Base-by-base conservation (phyloP, 2,113 vertebrate genomes). In the Crocuta crocuta region DNA sequence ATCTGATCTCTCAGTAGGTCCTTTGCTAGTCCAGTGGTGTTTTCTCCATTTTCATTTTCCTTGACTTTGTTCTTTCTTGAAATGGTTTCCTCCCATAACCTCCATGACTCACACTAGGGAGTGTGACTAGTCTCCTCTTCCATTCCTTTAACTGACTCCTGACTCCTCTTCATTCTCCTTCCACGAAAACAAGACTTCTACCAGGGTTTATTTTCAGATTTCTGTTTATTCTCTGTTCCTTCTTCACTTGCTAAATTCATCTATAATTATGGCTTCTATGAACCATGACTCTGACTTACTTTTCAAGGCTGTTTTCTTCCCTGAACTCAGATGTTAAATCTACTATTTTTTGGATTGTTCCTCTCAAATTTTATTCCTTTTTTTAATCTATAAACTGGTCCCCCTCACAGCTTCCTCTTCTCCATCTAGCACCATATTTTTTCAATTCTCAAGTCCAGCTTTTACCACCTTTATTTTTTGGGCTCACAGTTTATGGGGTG, bases 261-360 rank as follows among this genome's bases (percentile, higher is more conserved):
- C 33, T 33, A 16, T 84, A 76, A 35, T 35, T 85, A n/a, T 7
- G 12, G 15, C 7, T 79, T 53, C 58, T 84, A 0, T 82, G 31
- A 93, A 45, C 74, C 28, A 50, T 31, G 7, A 81, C 39, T 70
- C 50, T 4, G 9, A 66, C 84, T 88, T 94, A 87, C 45, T 87
- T 79, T 87, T 48, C 58, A 93, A 91, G 80, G 21, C 45, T 96
- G 2, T 70, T 91, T 31, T 95, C 19, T 79, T 86, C 35, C 80
- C 28, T 66, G 81, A 73, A 24, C 58, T 73, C 21, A 73, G 31
- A 43, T 73, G 4, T 65, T 73, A 88, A 82, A 88, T 66, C 45
- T 94, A 23, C 16, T 61, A 4, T 43, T 82, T 53, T 26, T 66
- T 81, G n/a, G 35, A 45, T 91, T 89, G 5, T 23, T 68, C 28